phyloP scores from a whole-genome alignment of 2,888 invertebrate species.

The Drosophila pseudotalamancana region DNA sequence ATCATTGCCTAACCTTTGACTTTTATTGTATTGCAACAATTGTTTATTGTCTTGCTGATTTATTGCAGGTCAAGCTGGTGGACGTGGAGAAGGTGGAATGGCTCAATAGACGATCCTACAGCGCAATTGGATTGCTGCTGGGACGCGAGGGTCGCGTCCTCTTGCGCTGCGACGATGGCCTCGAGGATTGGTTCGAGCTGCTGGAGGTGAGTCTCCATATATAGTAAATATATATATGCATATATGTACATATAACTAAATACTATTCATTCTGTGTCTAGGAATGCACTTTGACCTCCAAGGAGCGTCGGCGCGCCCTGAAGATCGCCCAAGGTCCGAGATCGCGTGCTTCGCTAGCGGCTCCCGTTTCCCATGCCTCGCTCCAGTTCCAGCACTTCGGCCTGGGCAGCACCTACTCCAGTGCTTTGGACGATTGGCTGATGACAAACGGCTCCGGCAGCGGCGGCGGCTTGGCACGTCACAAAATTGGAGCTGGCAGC shows the following conservation, averaged over 20 bases:
- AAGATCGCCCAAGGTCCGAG: constrained; percentile 84
- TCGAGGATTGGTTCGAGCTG: constrained; percentile 88
- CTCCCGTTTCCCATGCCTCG: constrained; percentile 83
- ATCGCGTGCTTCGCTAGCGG: constrained; percentile 84
- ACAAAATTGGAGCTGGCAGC: constrained; percentile 83
- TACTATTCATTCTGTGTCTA: constrained; percentile 45
- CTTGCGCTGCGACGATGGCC: constrained; percentile 85
- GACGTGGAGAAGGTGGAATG: constrained; percentile 88
- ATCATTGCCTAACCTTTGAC: constrained; percentile 61
- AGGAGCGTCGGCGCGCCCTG: constrained; percentile 87
- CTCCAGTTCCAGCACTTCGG: constrained; percentile 83
- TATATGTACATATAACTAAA: too few species aligned
- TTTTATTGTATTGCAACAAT: constrained; percentile 9
- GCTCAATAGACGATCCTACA: constrained; percentile 88
- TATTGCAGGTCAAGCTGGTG: constrained; percentile 86
- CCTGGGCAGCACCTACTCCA: constrained; percentile 85
- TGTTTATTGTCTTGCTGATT: constrained; percentile 29
- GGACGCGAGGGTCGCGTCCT: constrained; percentile 85
- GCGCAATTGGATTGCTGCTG: constrained; percentile 86
- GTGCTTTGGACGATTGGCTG: constrained; percentile 86
- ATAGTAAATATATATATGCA: neutral
- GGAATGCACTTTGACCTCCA: constrained; percentile 88
- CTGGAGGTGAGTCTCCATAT: constrained; percentile 84
- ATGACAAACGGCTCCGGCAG: constrained; percentile 83
- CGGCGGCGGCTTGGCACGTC: constrained; percentile 84